Base-by-base conservation (phyloP, 2,888 invertebrate genomes). In the Yponomeuta sedellus region DNA sequence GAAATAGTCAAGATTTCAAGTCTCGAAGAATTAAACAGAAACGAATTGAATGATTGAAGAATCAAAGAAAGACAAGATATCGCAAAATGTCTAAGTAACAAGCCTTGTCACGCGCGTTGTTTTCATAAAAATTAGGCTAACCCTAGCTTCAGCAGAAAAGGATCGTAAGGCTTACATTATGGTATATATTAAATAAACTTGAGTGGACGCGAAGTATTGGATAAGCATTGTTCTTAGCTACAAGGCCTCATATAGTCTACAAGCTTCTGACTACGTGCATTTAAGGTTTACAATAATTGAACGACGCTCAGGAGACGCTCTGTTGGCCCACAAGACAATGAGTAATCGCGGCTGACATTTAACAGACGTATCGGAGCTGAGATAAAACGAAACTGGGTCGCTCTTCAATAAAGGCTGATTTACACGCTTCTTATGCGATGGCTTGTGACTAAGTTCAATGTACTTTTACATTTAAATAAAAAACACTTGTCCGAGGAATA, bases 211-310 rank as follows among this genome's bases (percentile, higher is more conserved):
- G 34, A 34, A 34, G 6, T 8, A 34, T 34, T 34, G 1, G 0
- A 34, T 8, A 8, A 25, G 3, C 4, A 6, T 34, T 34, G 1
- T 34, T 8, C 34, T 34, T 34, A 34, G 8, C 6, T 8, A 34
- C 34, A 52, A 52, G 12, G 16, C 16, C 16, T 16, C 44, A 44
- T 44, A 44, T 16, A 16, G 44, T 12, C 44, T 52, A 66, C 44
- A 19, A 64, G 57, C 11, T 61, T 34, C 64, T 64, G 56, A n/a
- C 52, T 25, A 61, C n/a, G 19, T 62, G 16, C 34, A 57, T 52
- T 39, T 34, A 19, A 10, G n/a, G 1, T 58, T 58, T 52, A 52
- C 44, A 5, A 52, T 52, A 52, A 52, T 52, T 52, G 44, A 16
- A 52, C 44, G 44, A 52, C 44, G 16, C 44, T 52, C 44, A 16